Conservation (phyloP, 2,113 vertebrate species). For the Chloroceryle aenea region DNA sequence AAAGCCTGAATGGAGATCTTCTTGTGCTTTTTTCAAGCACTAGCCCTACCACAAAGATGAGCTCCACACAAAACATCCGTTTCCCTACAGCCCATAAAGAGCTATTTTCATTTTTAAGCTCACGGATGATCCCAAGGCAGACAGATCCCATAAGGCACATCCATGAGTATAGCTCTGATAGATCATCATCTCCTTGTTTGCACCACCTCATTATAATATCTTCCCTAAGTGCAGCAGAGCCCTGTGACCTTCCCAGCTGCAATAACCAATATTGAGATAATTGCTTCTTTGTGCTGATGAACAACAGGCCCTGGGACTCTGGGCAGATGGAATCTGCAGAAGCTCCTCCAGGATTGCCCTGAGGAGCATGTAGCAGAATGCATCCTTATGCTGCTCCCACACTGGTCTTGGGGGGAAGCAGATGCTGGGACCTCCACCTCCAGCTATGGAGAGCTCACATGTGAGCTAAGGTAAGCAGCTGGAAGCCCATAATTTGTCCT, state of each 20-base stretch:
- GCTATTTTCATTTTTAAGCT: background rate
- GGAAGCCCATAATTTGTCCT: background rate
- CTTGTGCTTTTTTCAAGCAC: background rate
- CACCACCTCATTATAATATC: background rate
- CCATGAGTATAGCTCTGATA: background rate
- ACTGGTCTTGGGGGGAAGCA: background rate
- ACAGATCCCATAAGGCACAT: background rate
- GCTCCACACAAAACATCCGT: background rate
- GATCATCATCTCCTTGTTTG: background rate
- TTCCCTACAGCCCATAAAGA: background rate
- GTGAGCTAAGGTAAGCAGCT: background rate
- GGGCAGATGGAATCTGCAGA: background rate
- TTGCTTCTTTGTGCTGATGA: background rate
- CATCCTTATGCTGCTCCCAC: background rate
- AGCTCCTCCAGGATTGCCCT: background rate
- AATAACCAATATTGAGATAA: background rate
- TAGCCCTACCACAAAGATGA: background rate
- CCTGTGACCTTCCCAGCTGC: background rate
- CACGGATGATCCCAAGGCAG: background rate
- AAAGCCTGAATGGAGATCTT: background rate
- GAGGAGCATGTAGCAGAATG: rapidly evolving
- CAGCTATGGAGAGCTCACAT: background rate
- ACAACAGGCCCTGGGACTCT: background rate
- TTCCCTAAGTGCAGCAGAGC: background rate
- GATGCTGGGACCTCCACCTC: background rate